Base-by-base conservation (phyloP, 2,113 vertebrate species). In the Gnathochromis pfefferi region DNA sequence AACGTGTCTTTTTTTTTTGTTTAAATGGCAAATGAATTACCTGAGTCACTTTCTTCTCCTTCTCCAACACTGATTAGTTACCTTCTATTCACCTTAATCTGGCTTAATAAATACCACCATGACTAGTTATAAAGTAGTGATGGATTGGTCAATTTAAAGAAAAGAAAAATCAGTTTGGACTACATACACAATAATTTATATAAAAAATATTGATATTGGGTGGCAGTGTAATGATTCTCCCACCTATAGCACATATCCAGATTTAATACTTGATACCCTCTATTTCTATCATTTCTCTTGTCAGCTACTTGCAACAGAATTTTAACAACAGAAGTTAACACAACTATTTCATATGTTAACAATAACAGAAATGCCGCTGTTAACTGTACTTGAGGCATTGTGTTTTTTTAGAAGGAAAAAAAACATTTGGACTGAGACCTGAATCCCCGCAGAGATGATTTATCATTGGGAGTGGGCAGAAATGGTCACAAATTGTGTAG, bases 401-500 rank as follows among this genome's bases (percentile, higher is more conserved):
- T 58, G 85, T 38, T 85, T 38, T 35, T 84, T 54, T 12, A 78
- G 19, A 7, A 47, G 23, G 14, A 11, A 75, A 45, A 17, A 9
- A 26, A 38, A 40, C 19, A 6, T 3, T 16, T 51, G 7, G 12
- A 11, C 2, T 28, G 23, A 26, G 80, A 47, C 49, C 45, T 33
- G 17, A 73, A 58, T 84, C 7, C 83, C n/a, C n/a, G 38, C n/a
- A 79, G 78, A 31, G 13, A 83, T 38, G 38, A 28, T 68, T 89
- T 45, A 83, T 87, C 49, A 57, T 70, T 82, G 75, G 38, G 31
- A 90, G 81, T 85, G 82, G 53, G 63, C 3, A 17, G 57, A 85
- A 70, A 89, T 54, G 16, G 53, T 81, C 14, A 14, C 9, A 78
- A 83, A 82, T 53, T 45, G 12, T 84, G 79, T 38, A 14, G 8